Evolutionary conservation across 2,888 invertebrate species (phyloP).

Genomic region (Glaucopsyche alexis): DNA sequence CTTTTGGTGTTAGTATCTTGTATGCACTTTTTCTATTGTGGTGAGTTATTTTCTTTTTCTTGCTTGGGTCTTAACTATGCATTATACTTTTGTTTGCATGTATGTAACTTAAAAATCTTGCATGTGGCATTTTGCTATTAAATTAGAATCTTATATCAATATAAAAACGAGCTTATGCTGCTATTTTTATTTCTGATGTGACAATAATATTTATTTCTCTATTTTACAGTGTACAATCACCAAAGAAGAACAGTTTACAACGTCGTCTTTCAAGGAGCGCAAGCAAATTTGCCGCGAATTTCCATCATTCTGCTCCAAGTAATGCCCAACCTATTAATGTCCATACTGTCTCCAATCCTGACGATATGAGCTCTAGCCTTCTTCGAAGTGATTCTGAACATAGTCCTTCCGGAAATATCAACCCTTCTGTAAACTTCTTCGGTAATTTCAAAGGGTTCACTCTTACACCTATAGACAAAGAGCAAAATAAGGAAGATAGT

Average conservation of each 20-base stretch:
- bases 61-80: neutral
- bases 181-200: neutral
- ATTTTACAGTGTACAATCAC: constrained; percentile 63
- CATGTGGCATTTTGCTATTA: too few species aligned
- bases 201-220: neutral
- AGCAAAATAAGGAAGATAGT: constrained; percentile 34
- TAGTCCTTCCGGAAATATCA: constrained; percentile 69
- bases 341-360: constrained; percentile 81
- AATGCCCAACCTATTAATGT: constrained; percentile 65
- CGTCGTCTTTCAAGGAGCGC: constrained; percentile 70
- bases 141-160: too few species aligned
- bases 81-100: neutral
- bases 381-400: constrained; percentile 77
- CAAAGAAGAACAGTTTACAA: constrained; percentile 70
- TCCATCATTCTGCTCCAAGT: constrained; percentile 62
- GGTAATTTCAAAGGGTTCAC: constrained; percentile 94
- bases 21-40: neutral
- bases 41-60: constrained; percentile 14
- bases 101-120: too few species aligned
- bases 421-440: constrained; percentile 84
- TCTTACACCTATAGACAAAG: constrained; percentile 80
- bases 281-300: constrained; percentile 71
- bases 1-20: constrained; percentile 11
- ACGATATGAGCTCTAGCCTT: constrained; percentile 86
- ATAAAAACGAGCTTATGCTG: neutral